Evolutionary conservation across 2,113 vertebrate genomes (phyloP).

Genomic region (Protomyctophum bolini): DNA sequence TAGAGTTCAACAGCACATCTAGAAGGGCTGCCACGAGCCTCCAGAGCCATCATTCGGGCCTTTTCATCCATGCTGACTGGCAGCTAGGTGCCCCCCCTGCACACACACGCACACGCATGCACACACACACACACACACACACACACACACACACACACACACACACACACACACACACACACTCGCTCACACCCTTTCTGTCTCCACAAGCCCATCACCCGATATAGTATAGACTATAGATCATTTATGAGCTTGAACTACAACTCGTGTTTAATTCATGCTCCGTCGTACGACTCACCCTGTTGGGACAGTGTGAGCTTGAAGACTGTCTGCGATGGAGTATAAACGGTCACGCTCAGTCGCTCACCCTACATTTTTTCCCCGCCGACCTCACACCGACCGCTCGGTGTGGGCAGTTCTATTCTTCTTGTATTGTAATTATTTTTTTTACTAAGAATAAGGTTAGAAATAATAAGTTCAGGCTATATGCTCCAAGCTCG

Average conservation of each 20-base stretch:
- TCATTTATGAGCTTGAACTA: conserved; percentile 13
- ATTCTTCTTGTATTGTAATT: too few species aligned
- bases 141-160: conserved; percentile 2
- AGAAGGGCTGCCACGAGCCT: conserved; percentile 39
- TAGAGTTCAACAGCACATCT: conserved; percentile 59
- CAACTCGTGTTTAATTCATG: neutral
- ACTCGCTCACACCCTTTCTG: neutral
- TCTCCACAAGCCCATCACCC: neutral
- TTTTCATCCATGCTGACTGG: conserved; percentile 46
- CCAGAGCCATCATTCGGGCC: conserved; percentile 46
- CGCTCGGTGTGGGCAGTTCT: too few species aligned
- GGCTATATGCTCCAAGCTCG: too few species aligned
- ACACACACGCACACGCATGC: conserved; percentile 19
- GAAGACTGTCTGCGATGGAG: too few species aligned
- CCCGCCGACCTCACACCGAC: too few species aligned
- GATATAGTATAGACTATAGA: conserved; percentile 5
- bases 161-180: neutral
- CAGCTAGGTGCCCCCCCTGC: conserved; percentile 43
- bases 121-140: conserved; percentile 7
- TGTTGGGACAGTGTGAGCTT: too few species aligned
- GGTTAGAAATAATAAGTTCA: too few species aligned
- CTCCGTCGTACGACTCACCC: too few species aligned
- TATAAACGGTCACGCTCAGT: too few species aligned
- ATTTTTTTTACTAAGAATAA: too few species aligned
- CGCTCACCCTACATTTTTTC: too few species aligned